A percentile compares a stretch with the other conserved stretches of the same genome.
These are phyloP conservation scores for Cisticola juncidis DNA, from an alignment of 2,113 vertebrate species.

Conservation along the genomic window DNA sequence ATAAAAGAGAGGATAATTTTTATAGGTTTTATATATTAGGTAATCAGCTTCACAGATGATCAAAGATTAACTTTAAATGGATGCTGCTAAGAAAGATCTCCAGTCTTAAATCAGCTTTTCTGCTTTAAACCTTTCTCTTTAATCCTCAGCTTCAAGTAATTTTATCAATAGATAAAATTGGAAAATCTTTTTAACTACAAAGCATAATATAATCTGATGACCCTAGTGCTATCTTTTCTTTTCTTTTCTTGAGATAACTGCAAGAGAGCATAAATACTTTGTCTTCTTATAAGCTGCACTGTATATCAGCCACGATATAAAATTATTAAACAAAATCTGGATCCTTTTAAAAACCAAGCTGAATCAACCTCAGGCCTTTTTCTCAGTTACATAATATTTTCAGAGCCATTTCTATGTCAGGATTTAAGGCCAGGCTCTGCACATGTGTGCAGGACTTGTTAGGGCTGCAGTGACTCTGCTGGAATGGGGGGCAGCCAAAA, in stretches of 20 bases:
- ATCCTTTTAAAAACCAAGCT: not conserved
- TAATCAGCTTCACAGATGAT: constrained; percentile 64
- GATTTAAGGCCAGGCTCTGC: not conserved
- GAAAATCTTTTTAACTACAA: constrained; percentile 67
- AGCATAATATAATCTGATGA: constrained; percentile 53
- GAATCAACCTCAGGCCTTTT: not conserved
- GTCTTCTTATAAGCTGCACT: not conserved
- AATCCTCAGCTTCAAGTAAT: constrained; percentile 64
- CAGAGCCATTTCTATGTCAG: not conserved
- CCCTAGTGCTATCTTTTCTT: constrained; percentile 5
- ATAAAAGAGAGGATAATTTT: constrained; percentile 53
- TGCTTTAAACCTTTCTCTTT: constrained; percentile 57
- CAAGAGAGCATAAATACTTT: not conserved
- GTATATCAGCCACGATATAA: not conserved
- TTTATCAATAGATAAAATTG: constrained; percentile 72
- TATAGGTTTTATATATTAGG: constrained; percentile 51
- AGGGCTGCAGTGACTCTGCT: not conserved
- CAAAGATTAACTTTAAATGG: constrained; percentile 68
- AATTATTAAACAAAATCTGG: not conserved
- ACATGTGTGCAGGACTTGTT: rapidly evolving
- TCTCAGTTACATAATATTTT: not conserved
- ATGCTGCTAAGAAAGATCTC: constrained; percentile 56
- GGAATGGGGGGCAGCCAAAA: not conserved
- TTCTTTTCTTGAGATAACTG: constrained; percentile 4
- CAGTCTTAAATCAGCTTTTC: constrained; percentile 63